Evolutionary conservation across 2,888 invertebrate genomes (phyloP), one percentile per base, ranked within the genome.

Genomic region (Macropis europaea): DNA sequence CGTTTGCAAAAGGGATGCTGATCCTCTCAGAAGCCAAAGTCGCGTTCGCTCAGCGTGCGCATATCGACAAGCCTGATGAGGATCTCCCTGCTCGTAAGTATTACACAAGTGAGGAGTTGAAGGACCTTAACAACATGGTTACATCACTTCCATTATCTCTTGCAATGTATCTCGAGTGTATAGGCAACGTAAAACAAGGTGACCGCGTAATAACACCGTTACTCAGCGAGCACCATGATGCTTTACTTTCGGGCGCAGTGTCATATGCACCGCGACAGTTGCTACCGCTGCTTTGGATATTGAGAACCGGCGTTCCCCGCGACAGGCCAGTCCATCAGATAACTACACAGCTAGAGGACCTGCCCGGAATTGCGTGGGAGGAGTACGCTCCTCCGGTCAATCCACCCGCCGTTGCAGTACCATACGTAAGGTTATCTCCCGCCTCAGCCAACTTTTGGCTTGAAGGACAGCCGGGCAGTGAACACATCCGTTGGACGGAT

Each of bases 301-400:
- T 36, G 9, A 19, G 38, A 13, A 38, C 38, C 7, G 38, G 53
- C n/a, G n/a, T n/a, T n/a, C n/a, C n/a, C n/a, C n/a, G n/a, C n/a
- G n/a, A n/a, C n/a, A n/a, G n/a, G n/a, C n/a, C n/a, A 53, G 53
- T 53, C 24, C 53, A 48, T 34, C 17, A 48, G n/a, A 7, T 48
- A 7, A 34, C 48, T 19, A 15, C 11, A 6, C 32, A 17, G 19
- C 34, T 48, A 32, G 19, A 11, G 2, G 30, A 32, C 34, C 19
- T 53, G 1, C 53, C 53, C 22, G 53, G 53, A 36, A 53, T 53
- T 3, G 38, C 11, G n/a, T 53, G 53, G 53, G 53, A 53, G 11
- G 36, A 53, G 53, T 53, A 15, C 13, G 22, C 13, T 22, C 38
- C 38, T 24, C 53, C 11, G 9, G 42, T 3, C 4, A 3, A 40